phyloP scores from a whole-genome alignment of 2,888 invertebrate species.

The Hypercompe scribonia region DNA sequence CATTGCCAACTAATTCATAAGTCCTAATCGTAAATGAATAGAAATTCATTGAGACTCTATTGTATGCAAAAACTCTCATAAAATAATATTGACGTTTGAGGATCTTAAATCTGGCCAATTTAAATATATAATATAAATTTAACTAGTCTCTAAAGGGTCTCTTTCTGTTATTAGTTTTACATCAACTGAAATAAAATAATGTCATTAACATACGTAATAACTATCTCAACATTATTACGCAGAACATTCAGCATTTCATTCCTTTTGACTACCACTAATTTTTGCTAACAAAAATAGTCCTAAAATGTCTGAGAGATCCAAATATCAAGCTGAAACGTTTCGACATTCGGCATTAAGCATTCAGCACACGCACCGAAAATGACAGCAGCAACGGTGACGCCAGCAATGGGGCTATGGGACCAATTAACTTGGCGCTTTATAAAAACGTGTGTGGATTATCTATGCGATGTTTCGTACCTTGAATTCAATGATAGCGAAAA shows the following conservation, averaged over 20 bases:
- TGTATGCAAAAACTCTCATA: too few relatives aligned
- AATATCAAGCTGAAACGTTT: conserved; percentile 32
- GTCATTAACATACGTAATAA: not conserved
- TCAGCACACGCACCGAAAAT: conserved; percentile 60
- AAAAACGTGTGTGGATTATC: conserved; percentile 66
- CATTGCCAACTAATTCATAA: too few relatives aligned
- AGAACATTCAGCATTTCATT: conserved; percentile 9
- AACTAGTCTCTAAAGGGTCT: not conserved
- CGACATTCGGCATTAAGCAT: conserved; percentile 51
- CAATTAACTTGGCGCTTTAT: conserved; percentile 67
- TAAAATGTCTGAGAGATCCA: conserved; percentile 29
- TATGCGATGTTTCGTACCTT: conserved; percentile 46
- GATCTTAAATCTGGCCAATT: too few relatives aligned
- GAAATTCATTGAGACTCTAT: too few relatives aligned
- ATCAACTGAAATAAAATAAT: not conserved
- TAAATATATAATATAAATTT: not conserved
- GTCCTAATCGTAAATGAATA: too few relatives aligned
- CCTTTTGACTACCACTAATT: not conserved
- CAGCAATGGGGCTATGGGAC: conserved; percentile 51
- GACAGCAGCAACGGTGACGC: conserved; percentile 56
- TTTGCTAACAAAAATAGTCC: conserved; percentile 17
- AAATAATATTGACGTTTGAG: too few relatives aligned
- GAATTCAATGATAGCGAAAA: conserved; percentile 49
- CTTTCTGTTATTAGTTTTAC: not conserved
- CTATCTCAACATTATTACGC: conserved; percentile 5